Evolutionary conservation across 2,888 invertebrate genomes (phyloP).

Genomic region (Bombyx huttoni): DNA sequence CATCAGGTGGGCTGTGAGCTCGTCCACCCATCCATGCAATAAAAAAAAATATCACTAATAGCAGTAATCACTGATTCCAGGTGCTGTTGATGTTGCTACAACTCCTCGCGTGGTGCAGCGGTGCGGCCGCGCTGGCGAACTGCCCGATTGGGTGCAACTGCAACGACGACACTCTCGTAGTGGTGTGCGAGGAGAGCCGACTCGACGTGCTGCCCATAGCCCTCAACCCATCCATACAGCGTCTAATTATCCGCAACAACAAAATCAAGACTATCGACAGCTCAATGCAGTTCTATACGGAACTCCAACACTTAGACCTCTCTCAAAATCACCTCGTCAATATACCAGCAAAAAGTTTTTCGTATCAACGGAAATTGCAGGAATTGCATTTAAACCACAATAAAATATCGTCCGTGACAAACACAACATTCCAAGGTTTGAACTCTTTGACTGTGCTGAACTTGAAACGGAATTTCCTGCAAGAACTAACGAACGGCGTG

Average conservation of each 20-base stretch:
- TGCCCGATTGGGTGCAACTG: conserved; percentile 92
- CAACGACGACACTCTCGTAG: conserved; percentile 90
- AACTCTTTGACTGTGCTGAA: conserved; percentile 85
- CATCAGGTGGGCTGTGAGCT: no score
- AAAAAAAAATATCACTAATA: background rate
- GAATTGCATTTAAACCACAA: conserved; percentile 88
- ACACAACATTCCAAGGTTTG: conserved; percentile 85
- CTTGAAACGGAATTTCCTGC: conserved; percentile 85
- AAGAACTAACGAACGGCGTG: conserved; percentile 81
- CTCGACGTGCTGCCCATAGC: conserved; percentile 92
- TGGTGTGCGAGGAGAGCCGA: conserved; percentile 87
- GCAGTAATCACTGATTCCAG: conserved; percentile 33
- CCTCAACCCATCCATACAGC: conserved; percentile 90
- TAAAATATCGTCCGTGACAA: conserved; percentile 85
- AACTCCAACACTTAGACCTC: conserved; percentile 87
- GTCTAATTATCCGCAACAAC: conserved; percentile 87
- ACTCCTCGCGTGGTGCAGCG: conserved; percentile 45
- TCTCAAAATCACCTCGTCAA: conserved; percentile 88
- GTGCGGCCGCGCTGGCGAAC: conserved; percentile 76
- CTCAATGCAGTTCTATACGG: conserved; percentile 90
- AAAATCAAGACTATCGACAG: conserved; percentile 91
- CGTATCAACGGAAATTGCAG: conserved; percentile 84
- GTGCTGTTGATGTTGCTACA: conserved; percentile 48
- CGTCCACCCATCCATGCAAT: no score
- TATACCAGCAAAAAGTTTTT: conserved; percentile 84